A percentile compares a stretch with the other conserved stretches of the same genome.
Conservation (phyloP, 2,888 invertebrate species). For the Leptinotarsa peninsularis region DNA sequence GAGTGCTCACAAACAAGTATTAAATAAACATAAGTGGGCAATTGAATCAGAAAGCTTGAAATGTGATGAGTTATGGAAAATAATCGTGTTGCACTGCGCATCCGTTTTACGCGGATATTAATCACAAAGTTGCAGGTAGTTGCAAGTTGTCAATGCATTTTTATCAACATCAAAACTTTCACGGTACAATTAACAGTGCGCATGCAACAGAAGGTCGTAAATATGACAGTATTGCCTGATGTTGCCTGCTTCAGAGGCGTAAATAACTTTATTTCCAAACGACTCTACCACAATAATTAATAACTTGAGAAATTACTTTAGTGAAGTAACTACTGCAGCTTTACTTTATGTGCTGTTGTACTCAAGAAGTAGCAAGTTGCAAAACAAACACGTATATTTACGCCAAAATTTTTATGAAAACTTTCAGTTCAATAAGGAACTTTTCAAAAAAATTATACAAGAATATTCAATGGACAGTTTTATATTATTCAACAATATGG, state of each 20-base stretch:
- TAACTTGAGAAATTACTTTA: slow-evolving; percentile 20
- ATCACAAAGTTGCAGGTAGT: slow-evolving; percentile 32
- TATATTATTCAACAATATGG: no score
- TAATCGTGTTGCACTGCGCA: slow-evolving; percentile 29
- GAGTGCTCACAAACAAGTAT: not conserved
- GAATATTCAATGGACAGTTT: no score
- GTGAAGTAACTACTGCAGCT: slow-evolving; percentile 3
- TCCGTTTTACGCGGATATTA: slow-evolving; percentile 32
- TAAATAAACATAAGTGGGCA: not conserved
- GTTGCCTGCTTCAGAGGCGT: slow-evolving; percentile 57
- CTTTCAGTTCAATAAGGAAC: no score
- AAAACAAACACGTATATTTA: not conserved
- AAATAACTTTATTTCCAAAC: slow-evolving; percentile 58
- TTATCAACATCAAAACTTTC: slow-evolving; percentile 32
- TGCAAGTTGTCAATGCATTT: slow-evolving; percentile 31
- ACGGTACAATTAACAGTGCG: slow-evolving; percentile 45
- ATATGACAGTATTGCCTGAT: slow-evolving; percentile 42
- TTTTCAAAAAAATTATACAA: no score
- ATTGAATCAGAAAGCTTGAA: slow-evolving; percentile 13
- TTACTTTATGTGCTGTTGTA: not conserved
- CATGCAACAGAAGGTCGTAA: slow-evolving; percentile 49
- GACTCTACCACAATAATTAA: slow-evolving; percentile 37
- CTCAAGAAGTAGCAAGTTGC: not conserved
- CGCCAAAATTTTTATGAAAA: no score
- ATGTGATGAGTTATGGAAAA: slow-evolving; percentile 24